phyloP scores from a whole-genome alignment of 2,113 vertebrate genomes.

The Atlantisia rogersi region DNA sequence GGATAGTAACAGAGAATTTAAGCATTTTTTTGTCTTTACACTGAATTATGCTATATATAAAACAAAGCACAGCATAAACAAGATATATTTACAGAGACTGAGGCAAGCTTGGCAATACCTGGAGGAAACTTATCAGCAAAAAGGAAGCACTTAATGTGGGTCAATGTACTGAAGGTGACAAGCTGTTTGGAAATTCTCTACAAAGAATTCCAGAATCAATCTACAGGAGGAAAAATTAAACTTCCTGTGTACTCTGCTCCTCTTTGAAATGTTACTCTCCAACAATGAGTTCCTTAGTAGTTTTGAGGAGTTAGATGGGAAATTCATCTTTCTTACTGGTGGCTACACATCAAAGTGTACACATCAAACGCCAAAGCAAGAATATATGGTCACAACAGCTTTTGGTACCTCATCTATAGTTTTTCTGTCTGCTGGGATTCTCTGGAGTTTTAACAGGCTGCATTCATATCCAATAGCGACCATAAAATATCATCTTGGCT shows the following conservation, averaged over 20 bases:
- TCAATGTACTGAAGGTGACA: background rate
- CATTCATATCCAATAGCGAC: background rate
- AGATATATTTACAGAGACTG: background rate
- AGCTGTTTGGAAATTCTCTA: background rate
- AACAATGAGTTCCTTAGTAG: background rate
- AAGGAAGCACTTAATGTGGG: background rate
- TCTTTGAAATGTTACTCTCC: background rate
- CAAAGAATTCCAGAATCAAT: background rate
- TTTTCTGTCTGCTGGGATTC: background rate
- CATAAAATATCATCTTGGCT: background rate
- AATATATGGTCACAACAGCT: background rate
- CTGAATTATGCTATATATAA: background rate
- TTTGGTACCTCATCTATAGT: background rate
- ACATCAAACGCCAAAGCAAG: background rate
- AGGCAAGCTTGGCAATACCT: background rate
- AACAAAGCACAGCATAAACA: background rate
- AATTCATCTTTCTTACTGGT: background rate
- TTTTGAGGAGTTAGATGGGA: background rate
- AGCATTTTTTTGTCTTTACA: background rate
- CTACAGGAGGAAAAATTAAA: background rate
- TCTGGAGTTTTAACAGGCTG: constrained; percentile 3
- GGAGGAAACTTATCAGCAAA: background rate
- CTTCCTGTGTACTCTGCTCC: background rate
- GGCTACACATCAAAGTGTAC: background rate
- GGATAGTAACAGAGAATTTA: background rate